A percentile compares a stretch with the other conserved stretches of the same genome.
These are phyloP conservation scores for Phytoseiulus persimilis DNA, from an alignment of 2,888 invertebrate genomes.

Conservation along the genomic window DNA sequence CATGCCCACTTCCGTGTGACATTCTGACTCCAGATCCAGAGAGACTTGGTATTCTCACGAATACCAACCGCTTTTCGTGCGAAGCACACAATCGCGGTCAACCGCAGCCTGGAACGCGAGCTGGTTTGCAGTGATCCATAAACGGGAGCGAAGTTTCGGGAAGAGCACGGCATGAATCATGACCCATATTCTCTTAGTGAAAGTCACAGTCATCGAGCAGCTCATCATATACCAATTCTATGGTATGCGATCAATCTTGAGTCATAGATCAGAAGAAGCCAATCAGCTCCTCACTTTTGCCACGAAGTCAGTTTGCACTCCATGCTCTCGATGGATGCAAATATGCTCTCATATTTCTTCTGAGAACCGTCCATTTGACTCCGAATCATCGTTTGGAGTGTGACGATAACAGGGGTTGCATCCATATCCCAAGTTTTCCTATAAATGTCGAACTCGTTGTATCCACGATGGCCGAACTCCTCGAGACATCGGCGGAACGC, in stretches of 20 bases:
- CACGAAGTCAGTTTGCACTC: not conserved
- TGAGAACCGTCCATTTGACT: not conserved
- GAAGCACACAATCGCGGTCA: not conserved
- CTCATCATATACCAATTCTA: too few species aligned
- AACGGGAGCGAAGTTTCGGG: too few species aligned
- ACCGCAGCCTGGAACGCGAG: not conserved
- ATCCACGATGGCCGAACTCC: not conserved
- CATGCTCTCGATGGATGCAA: not conserved
- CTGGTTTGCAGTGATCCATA: too few species aligned
- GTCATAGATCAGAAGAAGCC: too few species aligned
- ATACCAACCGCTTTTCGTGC: not conserved
- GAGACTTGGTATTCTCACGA: conserved; percentile 27
- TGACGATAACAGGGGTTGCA: not conserved
- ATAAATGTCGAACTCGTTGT: conserved; percentile 18
- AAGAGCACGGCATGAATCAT: too few species aligned
- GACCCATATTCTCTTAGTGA: too few species aligned
- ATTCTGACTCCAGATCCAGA: conserved; percentile 11
- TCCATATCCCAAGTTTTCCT: conserved; percentile 5
- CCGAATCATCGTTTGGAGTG: not conserved
- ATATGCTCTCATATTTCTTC: not conserved
- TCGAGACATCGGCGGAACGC: not conserved
- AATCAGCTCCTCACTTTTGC: conserved; percentile 22
- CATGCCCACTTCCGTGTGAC: not conserved
- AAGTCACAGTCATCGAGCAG: too few species aligned
- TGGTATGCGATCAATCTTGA: too few species aligned